Conservation (phyloP, 2,113 vertebrate species). For the Cavia porcellus region DNA sequence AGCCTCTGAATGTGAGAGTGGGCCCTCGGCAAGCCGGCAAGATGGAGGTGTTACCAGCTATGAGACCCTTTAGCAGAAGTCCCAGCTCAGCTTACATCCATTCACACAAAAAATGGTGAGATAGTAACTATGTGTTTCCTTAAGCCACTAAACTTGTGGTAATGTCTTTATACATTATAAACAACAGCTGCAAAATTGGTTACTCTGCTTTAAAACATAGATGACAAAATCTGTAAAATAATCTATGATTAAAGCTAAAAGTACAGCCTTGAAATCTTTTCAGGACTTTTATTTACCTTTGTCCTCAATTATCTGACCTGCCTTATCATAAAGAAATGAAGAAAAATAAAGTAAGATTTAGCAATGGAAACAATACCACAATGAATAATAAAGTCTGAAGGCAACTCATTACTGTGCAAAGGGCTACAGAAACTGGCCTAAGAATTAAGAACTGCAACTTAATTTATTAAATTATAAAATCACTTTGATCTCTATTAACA, state of each 20-base stretch:
- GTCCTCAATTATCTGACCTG: neutral
- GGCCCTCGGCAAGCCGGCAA: neutral
- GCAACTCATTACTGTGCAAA: neutral
- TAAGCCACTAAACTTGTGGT: neutral
- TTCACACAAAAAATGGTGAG: constrained; percentile 33
- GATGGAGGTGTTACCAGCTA: neutral
- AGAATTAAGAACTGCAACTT: neutral
- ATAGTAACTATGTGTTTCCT: neutral
- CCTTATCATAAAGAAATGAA: constrained; percentile 14
- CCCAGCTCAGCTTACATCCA: neutral
- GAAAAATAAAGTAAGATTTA: constrained; percentile 25
- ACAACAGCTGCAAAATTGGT: neutral
- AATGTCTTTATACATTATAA: neutral
- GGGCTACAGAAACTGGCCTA: neutral
- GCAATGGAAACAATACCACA: constrained; percentile 29
- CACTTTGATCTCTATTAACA: neutral
- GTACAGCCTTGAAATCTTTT: constrained; percentile 15
- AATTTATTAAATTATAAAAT: neutral
- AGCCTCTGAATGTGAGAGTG: neutral
- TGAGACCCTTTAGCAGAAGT: neutral
- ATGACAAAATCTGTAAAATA: constrained; percentile 33
- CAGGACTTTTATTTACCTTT: neutral
- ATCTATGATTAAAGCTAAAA: constrained; percentile 31
- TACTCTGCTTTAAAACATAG: constrained; percentile 19
- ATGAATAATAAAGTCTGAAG: neutral